A percentile compares a stretch with the other conserved stretches of the same genome.
These are phyloP conservation scores for Ommatoiulus sabulosus DNA, from an alignment of 2,888 invertebrate species.

Conservation along the genomic window DNA sequence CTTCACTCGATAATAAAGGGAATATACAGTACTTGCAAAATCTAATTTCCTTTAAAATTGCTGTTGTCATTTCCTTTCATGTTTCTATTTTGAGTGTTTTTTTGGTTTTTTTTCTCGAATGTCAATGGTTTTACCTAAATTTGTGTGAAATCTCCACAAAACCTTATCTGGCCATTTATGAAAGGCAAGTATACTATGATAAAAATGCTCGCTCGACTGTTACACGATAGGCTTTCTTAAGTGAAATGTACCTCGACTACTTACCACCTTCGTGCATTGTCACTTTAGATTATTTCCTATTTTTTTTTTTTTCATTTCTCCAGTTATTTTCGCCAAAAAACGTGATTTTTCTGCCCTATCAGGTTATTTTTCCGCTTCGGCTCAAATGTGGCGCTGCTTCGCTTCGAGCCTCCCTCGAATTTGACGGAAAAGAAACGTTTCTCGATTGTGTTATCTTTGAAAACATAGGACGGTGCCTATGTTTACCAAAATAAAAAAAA, in stretches of 20 bases:
- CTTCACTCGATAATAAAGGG: no score
- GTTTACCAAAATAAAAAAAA: neutral
- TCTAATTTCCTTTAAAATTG: no score
- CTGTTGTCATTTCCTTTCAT: no score
- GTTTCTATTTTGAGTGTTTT: no score
- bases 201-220: neutral
- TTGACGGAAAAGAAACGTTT: neutral
- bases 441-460: neutral
- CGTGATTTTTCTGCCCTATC: neutral
- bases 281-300: slow-evolving; percentile 8
- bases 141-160: neutral
- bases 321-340: neutral
- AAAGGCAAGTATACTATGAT: neutral
- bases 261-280: neutral
- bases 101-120: neutral
- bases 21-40: no score
- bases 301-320: neutral
- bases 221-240: neutral
- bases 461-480: neutral
- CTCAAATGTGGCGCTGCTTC: neutral
- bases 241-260: neutral
- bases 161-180: neutral
- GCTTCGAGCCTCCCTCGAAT: neutral
- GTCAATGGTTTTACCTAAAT: neutral
- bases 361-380: neutral